Conservation (phyloP, 1,140 invertebrate species). For the Drosophila ironensis region DNA sequence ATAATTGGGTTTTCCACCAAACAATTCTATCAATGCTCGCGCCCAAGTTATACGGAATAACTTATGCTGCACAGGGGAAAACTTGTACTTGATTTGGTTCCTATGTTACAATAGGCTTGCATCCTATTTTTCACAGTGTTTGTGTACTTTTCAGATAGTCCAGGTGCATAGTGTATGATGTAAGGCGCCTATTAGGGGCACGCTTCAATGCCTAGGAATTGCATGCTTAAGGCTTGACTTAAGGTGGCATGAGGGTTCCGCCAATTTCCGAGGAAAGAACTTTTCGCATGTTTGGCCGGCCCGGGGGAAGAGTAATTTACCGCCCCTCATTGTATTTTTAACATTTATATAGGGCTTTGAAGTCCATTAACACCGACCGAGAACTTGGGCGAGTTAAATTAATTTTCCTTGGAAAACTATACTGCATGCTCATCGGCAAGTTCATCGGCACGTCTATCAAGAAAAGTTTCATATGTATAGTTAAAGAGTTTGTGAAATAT, state of each 20-base stretch:
- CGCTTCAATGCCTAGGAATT: conserved; percentile 62
- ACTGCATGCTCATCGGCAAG: background rate
- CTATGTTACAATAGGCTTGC: background rate
- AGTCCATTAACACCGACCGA: conserved; percentile 31
- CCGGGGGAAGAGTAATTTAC: conserved; percentile 11
- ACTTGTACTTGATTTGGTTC: background rate
- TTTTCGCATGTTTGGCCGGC: conserved; percentile 23
- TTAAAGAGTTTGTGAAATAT: too few species aligned
- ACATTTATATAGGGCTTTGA: conserved; percentile 21
- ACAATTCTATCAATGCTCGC: conserved; percentile 70
- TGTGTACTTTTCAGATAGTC: conserved; percentile 15
- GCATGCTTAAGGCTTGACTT: conserved; percentile 23
- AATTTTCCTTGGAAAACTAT: conserved; percentile 2
- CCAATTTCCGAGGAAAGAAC: conserved; percentile 29
- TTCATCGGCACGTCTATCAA: background rate
- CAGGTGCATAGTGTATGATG: conserved; percentile 18
- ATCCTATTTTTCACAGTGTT: background rate
- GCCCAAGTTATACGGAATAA: conserved; percentile 3
- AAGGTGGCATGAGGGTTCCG: background rate
- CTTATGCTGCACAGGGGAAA: background rate
- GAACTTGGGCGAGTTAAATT: conserved; percentile 19
- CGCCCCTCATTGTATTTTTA: conserved; percentile 22
- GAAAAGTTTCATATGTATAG: too few species aligned
- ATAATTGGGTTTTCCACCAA: conserved; percentile 56
- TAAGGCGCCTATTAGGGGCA: conserved; percentile 65